Percentiles rank a stretch among this genome's conserved stretches.
phyloP scores from a whole-genome alignment of 2,797 vertebrate genomes.

The Delichon dasypus region DNA sequence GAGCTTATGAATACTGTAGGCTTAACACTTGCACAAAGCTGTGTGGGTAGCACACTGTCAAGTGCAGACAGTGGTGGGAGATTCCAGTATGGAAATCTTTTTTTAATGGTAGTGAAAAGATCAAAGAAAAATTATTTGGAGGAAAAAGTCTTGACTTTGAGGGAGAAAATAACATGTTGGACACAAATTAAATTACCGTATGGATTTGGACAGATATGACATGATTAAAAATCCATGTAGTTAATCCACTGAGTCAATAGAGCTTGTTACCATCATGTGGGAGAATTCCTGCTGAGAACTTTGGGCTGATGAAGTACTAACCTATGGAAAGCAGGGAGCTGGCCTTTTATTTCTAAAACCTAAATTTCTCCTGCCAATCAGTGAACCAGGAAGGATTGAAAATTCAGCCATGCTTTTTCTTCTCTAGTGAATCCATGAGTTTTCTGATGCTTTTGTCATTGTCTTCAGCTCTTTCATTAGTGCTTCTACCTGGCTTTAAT shows the following conservation, averaged over 20 bases:
- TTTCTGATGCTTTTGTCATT: not conserved
- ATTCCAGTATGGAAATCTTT: conserved; percentile 3
- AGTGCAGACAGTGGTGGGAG: conserved; percentile 36
- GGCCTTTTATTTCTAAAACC: not conserved
- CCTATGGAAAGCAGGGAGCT: not conserved
- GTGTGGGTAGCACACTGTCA: conserved; percentile 19
- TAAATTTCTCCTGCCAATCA: not conserved
- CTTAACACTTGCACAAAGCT: conserved; percentile 19
- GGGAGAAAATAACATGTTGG: not conserved
- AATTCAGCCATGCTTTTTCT: not conserved
- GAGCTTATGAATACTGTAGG: conserved; percentile 8
- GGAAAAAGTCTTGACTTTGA: not conserved
- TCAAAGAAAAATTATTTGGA: not conserved
- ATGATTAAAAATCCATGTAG: not conserved
- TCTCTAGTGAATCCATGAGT: not conserved
- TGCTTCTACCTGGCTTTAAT: not conserved
- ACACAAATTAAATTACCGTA: not conserved
- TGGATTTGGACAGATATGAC: not conserved
- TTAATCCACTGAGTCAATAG: not conserved
- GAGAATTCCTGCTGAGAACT: not conserved
- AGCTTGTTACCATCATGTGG: not conserved
- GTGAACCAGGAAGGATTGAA: not conserved
- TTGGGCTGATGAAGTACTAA: not conserved
- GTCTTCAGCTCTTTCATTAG: not conserved
- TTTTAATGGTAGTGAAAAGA: conserved; percentile 5